Conservation (phyloP, 2,113 vertebrate genomes). For the Psittacula cyanocephala region DNA sequence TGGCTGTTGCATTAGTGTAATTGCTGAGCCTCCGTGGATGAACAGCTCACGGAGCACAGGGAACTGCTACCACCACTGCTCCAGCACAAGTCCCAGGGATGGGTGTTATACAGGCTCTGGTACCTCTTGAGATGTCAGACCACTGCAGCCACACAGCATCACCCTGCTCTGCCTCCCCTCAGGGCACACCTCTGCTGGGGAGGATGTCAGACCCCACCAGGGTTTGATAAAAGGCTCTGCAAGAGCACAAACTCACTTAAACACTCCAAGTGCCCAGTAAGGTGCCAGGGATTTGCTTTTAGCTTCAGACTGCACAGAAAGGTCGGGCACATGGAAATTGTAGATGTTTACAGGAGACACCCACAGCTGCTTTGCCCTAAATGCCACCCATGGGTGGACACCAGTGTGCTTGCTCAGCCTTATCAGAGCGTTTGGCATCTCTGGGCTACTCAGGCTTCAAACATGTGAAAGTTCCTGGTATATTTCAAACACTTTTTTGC, state of each 20-base stretch:
- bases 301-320: not conserved
- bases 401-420: not conserved
- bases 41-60: not conserved
- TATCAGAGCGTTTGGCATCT: not conserved
- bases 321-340: not conserved
- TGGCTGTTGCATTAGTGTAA: not conserved
- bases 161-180: not conserved
- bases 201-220: not conserved
- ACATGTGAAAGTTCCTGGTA: not conserved
- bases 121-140: too few species aligned
- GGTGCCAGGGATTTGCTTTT: not conserved
- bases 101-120: too few species aligned
- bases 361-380: not conserved
- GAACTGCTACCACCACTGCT: not conserved
- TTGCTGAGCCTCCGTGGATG: not conserved
- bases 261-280: not conserved
- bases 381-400: not conserved
- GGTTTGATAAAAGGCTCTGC: not conserved
- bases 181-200: not conserved
- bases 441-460: not conserved
- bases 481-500: not conserved
- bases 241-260: not conserved
- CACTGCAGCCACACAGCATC: rapidly evolving
- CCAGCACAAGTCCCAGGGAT: not conserved
- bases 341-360: not conserved